Evolutionary conservation across 2,888 invertebrate genomes (phyloP).

Genomic region (Pseudoips prasinana): DNA sequence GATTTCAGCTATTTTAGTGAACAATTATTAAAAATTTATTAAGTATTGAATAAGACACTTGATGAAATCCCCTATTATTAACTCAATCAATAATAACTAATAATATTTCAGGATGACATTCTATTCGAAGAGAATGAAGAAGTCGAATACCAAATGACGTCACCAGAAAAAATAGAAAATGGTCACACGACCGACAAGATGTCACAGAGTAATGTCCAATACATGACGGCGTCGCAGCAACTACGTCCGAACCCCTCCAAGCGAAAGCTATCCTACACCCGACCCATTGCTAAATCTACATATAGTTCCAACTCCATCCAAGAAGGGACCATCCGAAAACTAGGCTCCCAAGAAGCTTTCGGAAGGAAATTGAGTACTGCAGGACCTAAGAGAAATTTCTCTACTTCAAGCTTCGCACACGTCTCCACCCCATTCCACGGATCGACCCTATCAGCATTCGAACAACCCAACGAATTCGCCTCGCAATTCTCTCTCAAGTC

Average conservation of each 20-base stretch:
- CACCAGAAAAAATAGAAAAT: constrained; percentile 38
- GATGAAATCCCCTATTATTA: no score
- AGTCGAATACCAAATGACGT: constrained; percentile 37
- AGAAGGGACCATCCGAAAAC: constrained; percentile 72
- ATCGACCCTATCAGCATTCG: constrained; percentile 88
- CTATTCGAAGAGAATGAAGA: constrained; percentile 70
- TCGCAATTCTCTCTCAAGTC: constrained; percentile 89
- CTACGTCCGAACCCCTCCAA: constrained; percentile 59
- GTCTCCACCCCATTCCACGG: constrained; percentile 93
- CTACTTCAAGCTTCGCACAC: constrained; percentile 91
- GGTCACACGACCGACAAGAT: constrained; percentile 27
- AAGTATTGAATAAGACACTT: no score
- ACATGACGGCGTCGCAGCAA: constrained; percentile 39
- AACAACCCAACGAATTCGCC: constrained; percentile 88
- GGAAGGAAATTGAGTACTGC: constrained; percentile 56
- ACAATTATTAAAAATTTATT: no score
- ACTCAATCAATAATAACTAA: no score
- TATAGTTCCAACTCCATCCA: constrained; percentile 83
- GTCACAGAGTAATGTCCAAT: constrained; percentile 35
- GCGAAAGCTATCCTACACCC: constrained; percentile 58
- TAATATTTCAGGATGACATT: constrained; percentile 69
- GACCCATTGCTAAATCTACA: constrained; percentile 55
- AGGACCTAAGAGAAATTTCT: constrained; percentile 85
- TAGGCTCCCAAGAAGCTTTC: constrained; percentile 64
- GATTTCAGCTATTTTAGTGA: no score